Evolutionary conservation across 2,797 vertebrate genomes (phyloP).

Genomic region (Tenualosa thibaudeaui): DNA sequence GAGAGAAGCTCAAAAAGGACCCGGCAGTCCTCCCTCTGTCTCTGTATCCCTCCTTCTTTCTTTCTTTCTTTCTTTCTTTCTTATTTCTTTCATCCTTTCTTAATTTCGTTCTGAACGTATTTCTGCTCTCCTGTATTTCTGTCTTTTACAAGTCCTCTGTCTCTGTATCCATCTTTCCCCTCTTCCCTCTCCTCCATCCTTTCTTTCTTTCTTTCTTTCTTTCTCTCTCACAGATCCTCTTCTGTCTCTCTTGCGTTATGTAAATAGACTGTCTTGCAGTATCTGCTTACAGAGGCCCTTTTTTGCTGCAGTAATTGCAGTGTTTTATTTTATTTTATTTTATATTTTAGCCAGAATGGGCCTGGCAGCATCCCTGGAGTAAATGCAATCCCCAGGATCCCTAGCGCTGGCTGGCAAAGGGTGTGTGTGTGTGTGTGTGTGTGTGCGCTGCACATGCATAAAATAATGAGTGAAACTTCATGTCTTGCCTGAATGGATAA

Average conservation of each 20-base stretch:
- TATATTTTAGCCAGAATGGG: not conserved
- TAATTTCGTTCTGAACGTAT: not conserved
- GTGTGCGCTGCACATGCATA: not conserved
- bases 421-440: too few relatives aligned
- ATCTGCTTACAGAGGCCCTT: slow-evolving; percentile 26
- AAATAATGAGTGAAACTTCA: slow-evolving; percentile 6
- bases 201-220: not conserved
- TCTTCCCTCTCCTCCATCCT: not conserved
- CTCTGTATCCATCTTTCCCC: not conserved
- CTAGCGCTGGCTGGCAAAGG: not conserved
- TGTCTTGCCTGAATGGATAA: slow-evolving; percentile 10
- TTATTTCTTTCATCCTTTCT: not conserved
- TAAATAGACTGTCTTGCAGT: not conserved
- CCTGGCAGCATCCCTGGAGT: not conserved
- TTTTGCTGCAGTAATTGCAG: slow-evolving; percentile 37
- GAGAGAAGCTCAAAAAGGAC: not conserved
- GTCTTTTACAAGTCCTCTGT: not conserved
- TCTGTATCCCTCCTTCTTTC: not conserved
- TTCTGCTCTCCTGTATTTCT: not conserved
- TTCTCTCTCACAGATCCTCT: not conserved
- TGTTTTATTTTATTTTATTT: slow-evolving; percentile 19
- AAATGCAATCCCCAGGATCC: not conserved
- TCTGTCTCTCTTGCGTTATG: not conserved
- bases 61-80: not conserved
- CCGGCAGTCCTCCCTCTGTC: not conserved